Base-by-base conservation (phyloP, 2,113 vertebrate species). In the Phalacrocorax pelagicus region DNA sequence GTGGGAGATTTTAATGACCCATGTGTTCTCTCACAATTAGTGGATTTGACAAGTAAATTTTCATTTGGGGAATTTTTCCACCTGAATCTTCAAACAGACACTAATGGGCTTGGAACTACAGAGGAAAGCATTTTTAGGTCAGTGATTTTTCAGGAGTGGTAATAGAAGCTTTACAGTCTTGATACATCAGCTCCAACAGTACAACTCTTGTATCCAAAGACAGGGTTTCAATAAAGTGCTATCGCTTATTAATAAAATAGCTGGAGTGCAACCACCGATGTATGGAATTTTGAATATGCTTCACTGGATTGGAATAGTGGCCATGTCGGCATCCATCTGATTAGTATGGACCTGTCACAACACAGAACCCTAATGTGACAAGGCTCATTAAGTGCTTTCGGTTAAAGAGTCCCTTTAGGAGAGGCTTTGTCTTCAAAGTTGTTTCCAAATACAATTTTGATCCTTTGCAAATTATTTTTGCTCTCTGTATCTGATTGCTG, bases 91-190 rank as follows among this genome's bases (percentile, higher is more conserved):
- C 88, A 91, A 91, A 93, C 87, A 91, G 94, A 94, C 42, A 0
- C 89, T 97, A 97, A 97, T 96, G 90, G 93, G 81, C 95, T 96
- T 95, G 95, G 89, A 97, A 80, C 84, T 92, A 70, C 83, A 96
- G 96, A 95, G 81, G 81, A 91, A 91, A 93, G 70, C 85, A 55
- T 97, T 97, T 97, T 96, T 97, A 97, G 97, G 97, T 97, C 96
- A 97, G 74, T 96, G 95, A 26, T 96, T 97, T 92, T 96, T 96
- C 92, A 96, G 91, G 86, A 82, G 51, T 29, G 1, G 70, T 80
- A 95, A 94, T 82, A 95, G 94, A 77, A 94, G 92, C 86, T 77
- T 86, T 90, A 70, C 74, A 95, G 73, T 95, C 92, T 90, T 85
- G 81, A 80, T 95, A 82, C 89, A 88, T 77, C 88, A 85, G 62